Conservation (phyloP, 2,888 invertebrate species). For the Mongoloraphidia duomilia region DNA sequence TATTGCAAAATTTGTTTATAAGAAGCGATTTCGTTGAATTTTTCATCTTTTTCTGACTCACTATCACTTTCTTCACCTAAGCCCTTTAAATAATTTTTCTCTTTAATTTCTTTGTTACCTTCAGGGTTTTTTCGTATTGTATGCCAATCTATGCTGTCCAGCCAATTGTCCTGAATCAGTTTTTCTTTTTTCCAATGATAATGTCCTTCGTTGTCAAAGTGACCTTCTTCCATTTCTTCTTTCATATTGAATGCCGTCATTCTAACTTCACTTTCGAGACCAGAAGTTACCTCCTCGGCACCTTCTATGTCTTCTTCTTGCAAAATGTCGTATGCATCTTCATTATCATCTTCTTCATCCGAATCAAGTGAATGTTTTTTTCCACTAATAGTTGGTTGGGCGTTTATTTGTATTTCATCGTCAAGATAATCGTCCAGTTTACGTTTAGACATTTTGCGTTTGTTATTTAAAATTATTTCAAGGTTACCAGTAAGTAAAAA, state of each 20-base stretch:
- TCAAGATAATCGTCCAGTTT: conserved; percentile 2
- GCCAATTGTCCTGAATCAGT: conserved; percentile 85
- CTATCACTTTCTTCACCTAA: conserved; percentile 44
- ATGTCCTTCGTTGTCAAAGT: conserved; percentile 91
- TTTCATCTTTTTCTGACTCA: conserved; percentile 40
- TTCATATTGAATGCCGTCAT: conserved; percentile 99
- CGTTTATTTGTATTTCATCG: neutral
- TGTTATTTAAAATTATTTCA: too few relatives aligned
- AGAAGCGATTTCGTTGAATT: conserved; percentile 45
- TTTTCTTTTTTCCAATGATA: conserved; percentile 88
- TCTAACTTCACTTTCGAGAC: conserved; percentile 59
- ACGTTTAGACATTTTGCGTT: conserved; percentile 3
- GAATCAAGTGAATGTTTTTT: conserved; percentile 82
- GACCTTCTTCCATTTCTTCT: conserved; percentile 95
- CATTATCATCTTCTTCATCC: conserved; percentile 81
- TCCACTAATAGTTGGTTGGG: conserved; percentile 1
- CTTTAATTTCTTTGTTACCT: conserved; percentile 25
- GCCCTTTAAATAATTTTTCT: conserved; percentile 31
- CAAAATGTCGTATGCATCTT: conserved; percentile 58
- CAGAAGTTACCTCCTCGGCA: conserved; percentile 37
- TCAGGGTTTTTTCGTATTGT: conserved; percentile 47
- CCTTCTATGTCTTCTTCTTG: conserved; percentile 81
- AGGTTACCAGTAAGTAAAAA: too few relatives aligned
- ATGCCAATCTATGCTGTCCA: conserved; percentile 95
- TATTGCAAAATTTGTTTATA: conserved; percentile 57